Base-by-base conservation (phyloP, 2,888 invertebrate species). In the Biston stratarius region DNA sequence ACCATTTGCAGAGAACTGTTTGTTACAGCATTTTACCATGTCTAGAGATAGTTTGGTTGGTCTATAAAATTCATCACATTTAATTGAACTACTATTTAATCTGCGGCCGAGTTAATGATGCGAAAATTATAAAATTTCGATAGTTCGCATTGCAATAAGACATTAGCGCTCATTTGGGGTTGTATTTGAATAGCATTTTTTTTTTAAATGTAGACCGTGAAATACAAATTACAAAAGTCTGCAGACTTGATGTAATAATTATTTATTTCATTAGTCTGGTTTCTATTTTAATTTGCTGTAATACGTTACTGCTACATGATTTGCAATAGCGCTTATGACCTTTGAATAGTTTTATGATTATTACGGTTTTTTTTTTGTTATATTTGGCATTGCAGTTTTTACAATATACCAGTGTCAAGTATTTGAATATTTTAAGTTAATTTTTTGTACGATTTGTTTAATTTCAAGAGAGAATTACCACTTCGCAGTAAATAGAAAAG, bases 121-220 rank as follows among this genome's bases (percentile, higher is more conserved):
- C 66, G 52, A 61, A 61, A 61, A 58, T 66, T 58, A 61, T 57
- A 66, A 58, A 66, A 61, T 40, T 56, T 57, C 33, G 49, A 61
- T 12, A 34, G 24, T 58, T 53, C 61, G 64, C 56, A 58, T 64
- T 66, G 60, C 55, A 61, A 65, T 75, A 73, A 70, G 74, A 69
- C 68, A 74, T 74, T 68, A 71, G 71, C 53, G 66, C 58, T 58
- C 64, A 71, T 80, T 74, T 70, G 70, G 69, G 62, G 69, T 71
- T 68, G 62, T 69, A 58, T 71, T 76, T 78, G 76, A 74, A 72
- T 79, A 77, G 72, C 72, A 66, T 15, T 3, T 74, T 68, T n/a
- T 74, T 11, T 45, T 56, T 24, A 33, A 15, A 52, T 66, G 55
- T 70, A 65, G 42, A 63, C 61, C 61, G 63, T 70, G 75, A 70